Conservation (phyloP, 2,797 vertebrate genomes). For the Cottoperca gobio region DNA sequence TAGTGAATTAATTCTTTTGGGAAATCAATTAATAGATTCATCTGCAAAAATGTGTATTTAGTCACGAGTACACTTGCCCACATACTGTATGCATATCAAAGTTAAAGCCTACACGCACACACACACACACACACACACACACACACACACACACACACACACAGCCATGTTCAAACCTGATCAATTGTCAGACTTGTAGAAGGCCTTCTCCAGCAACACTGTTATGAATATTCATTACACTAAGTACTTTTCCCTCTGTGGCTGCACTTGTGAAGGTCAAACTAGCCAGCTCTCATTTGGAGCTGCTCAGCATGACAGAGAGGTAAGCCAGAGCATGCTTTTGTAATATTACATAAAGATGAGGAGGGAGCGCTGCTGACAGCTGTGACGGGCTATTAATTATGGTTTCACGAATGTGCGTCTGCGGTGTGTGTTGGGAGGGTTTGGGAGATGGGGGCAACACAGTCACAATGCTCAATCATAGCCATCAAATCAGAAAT, state of each 20-base stretch:
- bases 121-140: not conserved
- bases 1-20: not conserved
- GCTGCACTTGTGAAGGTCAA: conserved; percentile 82
- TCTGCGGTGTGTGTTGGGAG: conserved; percentile 46
- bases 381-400: conserved; percentile 82
- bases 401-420: conserved; percentile 70
- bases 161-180: conserved; percentile 31
- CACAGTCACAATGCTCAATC: conserved; percentile 68
- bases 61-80: not conserved
- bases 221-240: conserved; percentile 68
- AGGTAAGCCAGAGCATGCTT: conserved; percentile 75
- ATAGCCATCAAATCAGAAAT: conserved; percentile 67
- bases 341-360: conserved; percentile 80
- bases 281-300: conserved; percentile 77
- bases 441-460: conserved; percentile 10
- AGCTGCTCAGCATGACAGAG: conserved; percentile 77
- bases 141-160: not conserved
- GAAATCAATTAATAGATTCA: not conserved
- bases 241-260: conserved; percentile 68
- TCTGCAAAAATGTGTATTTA: not conserved
- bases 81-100: not conserved
- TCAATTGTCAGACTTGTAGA: conserved; percentile 45
- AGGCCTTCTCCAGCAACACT: conserved; percentile 40
- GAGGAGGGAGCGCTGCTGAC: conserved; percentile 72
- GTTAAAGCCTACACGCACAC: not conserved